A percentile compares a stretch with the other conserved stretches of the same genome.
Conservation (phyloP, 1,140 invertebrate species). For the Ruditapes philippinarum region DNA sequence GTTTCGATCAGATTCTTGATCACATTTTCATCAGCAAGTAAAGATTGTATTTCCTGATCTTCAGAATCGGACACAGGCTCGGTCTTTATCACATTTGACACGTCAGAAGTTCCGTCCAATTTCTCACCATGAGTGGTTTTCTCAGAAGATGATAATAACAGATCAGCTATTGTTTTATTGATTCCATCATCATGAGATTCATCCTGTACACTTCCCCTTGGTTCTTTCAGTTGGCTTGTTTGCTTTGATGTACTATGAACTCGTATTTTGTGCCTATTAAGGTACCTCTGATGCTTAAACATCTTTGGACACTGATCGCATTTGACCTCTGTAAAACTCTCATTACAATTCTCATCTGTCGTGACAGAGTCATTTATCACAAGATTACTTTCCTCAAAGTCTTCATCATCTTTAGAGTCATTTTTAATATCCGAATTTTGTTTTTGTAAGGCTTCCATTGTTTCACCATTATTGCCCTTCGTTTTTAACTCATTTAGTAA, state of each 20-base stretch:
- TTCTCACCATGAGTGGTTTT: neutral
- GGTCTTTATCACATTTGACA: neutral
- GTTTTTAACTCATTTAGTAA: neutral
- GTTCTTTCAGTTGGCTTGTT: neutral
- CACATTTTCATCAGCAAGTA: neutral
- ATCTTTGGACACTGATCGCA: constrained; percentile 34
- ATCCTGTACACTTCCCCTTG: neutral
- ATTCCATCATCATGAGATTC: neutral
- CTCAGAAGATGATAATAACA: neutral
- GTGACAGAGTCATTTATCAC: constrained; percentile 33
- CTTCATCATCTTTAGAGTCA: neutral
- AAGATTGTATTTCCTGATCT: neutral
- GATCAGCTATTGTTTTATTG: neutral
- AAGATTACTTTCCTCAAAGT: constrained; percentile 18
- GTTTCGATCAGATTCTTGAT: neutral
- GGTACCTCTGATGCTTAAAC: constrained; percentile 43
- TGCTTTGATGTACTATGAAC: constrained; percentile 24
- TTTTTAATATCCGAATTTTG: neutral
- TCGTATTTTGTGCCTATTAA: constrained; percentile 49
- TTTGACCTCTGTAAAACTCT: neutral
- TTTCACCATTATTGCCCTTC: neutral
- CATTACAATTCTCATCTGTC: neutral
- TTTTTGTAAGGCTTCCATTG: neutral
- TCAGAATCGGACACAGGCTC: constrained; percentile 40
- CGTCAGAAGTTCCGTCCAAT: neutral